Conservation (phyloP, 2,113 vertebrate genomes). For the Hemicordylus capensis region DNA sequence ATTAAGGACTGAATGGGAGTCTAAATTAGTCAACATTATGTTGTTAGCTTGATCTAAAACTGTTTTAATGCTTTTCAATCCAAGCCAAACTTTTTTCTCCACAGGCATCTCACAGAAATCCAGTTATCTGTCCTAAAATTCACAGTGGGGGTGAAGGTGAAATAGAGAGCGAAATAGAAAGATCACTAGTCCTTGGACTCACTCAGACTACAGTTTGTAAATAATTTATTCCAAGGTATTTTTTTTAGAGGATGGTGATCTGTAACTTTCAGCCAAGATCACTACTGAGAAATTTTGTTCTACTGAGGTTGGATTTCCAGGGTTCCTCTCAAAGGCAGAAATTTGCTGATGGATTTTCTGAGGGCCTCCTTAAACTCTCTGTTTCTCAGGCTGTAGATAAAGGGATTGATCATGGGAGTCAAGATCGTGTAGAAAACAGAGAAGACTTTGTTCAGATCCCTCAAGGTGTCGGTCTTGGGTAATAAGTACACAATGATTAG, state of each 20-base stretch:
- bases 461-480: neutral
- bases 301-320: neutral
- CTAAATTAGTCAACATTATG: too few relatives aligned
- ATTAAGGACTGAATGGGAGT: too few relatives aligned
- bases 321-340: neutral
- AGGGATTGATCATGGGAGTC: conserved; percentile 8
- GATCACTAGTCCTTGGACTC: too few relatives aligned
- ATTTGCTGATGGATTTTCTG: neutral
- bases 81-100: too few relatives aligned
- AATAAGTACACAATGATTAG: conserved; percentile 4
- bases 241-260: neutral
- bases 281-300: neutral
- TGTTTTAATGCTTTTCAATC: too few relatives aligned
- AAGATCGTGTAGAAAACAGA: conserved; percentile 3
- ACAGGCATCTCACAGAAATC: too few relatives aligned
- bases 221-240: too few relatives aligned
- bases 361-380: neutral
- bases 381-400: conserved; percentile 2
- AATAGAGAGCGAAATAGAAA: too few relatives aligned
- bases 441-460: neutral
- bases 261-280: neutral
- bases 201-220: too few relatives aligned
- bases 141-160: too few relatives aligned
- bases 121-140: too few relatives aligned
- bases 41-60: too few relatives aligned